Conservation (phyloP, 1,140 invertebrate genomes). For the Sinonovacula constricta region DNA sequence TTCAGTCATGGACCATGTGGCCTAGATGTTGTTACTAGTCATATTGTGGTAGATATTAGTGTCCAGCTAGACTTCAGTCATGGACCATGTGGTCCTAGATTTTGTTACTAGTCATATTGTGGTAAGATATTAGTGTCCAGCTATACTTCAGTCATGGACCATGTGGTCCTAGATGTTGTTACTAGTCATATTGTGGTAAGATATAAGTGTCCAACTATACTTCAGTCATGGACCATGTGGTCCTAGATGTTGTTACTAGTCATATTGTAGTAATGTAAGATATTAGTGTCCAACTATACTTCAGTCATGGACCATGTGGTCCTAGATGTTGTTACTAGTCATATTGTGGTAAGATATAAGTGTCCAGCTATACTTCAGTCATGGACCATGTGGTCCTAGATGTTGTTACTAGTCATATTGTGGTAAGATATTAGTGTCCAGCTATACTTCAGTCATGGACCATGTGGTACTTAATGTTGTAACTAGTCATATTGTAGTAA, state of each 20-base stretch:
- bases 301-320: slow-evolving; percentile 40
- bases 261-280: no score
- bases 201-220: no score
- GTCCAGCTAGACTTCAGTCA: slow-evolving; percentile 31
- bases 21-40: slow-evolving; percentile 40
- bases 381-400: slow-evolving; percentile 41
- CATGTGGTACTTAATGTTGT: slow-evolving; percentile 41
- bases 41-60: slow-evolving; percentile 44
- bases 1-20: slow-evolving; percentile 38
- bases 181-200: slow-evolving; percentile 43
- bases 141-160: slow-evolving; percentile 40
- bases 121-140: slow-evolving; percentile 29
- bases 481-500: slow-evolving; percentile 44
- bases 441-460: slow-evolving; percentile 39
- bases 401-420: slow-evolving; percentile 42
- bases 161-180: slow-evolving; percentile 42
- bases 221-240: no score
- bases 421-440: slow-evolving; percentile 31
- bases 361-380: slow-evolving; percentile 36
- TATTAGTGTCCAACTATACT: slow-evolving; percentile 33
- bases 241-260: no score
- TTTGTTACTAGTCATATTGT: slow-evolving; percentile 43
- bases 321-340: slow-evolving; percentile 40
- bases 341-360: slow-evolving; percentile 43
- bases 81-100: slow-evolving; percentile 41